These are phyloP conservation scores for Tokudaia tokunoshimensis DNA, from an alignment of 2,797 vertebrate genomes.

Conservation along the genomic window DNA sequence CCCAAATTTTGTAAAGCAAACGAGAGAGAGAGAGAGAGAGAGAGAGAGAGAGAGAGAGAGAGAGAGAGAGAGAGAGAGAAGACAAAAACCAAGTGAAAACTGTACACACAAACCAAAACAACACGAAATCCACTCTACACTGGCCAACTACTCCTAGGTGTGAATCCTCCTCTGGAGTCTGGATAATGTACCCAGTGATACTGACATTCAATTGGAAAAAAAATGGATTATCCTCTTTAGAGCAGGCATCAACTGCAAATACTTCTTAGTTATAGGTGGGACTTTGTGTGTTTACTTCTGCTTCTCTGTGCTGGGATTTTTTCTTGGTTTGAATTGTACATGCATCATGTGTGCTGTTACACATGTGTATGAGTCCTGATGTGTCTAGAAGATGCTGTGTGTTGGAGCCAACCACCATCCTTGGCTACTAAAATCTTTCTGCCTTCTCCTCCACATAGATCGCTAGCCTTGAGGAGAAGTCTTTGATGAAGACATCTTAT, in stretches of 20 bases:
- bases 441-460: neutral
- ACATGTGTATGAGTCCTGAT: neutral
- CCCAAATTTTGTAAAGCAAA: neutral
- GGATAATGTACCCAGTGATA: neutral
- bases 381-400: neutral
- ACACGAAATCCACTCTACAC: neutral
- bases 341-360: neutral
- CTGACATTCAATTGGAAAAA: neutral
- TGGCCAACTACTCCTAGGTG: neutral
- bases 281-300: neutral
- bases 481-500: neutral
- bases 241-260: neutral
- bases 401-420: neutral
- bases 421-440: neutral
- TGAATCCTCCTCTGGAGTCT: neutral
- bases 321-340: neutral
- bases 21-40: neutral
- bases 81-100: neutral
- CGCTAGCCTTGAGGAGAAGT: neutral
- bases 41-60: neutral
- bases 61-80: too few species aligned
- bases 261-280: neutral
- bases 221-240: neutral
- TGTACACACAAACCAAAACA: neutral
- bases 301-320: neutral